A percentile compares a stretch with the other conserved stretches of the same genome.
Conservation (phyloP, 2,113 vertebrate species). For the Pagrus major region DNA sequence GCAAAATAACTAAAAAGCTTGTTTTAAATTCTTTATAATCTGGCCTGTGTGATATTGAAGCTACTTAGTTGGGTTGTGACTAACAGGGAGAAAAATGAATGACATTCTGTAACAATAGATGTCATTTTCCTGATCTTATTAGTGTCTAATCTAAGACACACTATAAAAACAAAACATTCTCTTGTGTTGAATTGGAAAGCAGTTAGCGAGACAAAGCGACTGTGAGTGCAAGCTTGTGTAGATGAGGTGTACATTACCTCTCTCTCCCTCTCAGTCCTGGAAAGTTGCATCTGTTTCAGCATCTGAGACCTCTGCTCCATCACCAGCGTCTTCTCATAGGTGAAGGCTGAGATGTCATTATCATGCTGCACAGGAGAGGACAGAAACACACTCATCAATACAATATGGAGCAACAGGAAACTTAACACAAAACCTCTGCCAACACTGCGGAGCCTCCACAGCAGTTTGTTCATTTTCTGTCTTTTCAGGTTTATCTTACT, state of each 20-base stretch:
- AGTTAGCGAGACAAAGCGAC: background rate
- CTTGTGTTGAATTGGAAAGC: background rate
- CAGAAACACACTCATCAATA: background rate
- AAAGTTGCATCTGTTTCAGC: constrained; percentile 98
- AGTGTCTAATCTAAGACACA: background rate
- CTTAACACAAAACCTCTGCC: background rate
- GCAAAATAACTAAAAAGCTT: background rate
- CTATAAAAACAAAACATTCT: background rate
- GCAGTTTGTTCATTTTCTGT: background rate
- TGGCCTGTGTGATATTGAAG: background rate
- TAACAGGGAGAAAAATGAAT: background rate
- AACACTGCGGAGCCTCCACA: background rate
- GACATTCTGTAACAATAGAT: background rate
- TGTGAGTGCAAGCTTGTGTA: background rate
- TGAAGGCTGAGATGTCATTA: constrained; percentile 97
- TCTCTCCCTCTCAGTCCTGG: constrained; percentile 92
- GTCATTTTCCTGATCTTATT: background rate
- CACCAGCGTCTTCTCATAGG: constrained; percentile 95
- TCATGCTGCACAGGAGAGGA: constrained; percentile 86
- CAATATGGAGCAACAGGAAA: no score
- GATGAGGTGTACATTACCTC: constrained; percentile 84
- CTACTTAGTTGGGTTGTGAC: background rate
- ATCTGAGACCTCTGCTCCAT: constrained; percentile 99
- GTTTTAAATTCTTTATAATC: background rate
- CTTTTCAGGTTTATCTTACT: background rate